Base-by-base conservation (phyloP, 2,797 vertebrate species). In the Chloroceryle inda region DNA sequence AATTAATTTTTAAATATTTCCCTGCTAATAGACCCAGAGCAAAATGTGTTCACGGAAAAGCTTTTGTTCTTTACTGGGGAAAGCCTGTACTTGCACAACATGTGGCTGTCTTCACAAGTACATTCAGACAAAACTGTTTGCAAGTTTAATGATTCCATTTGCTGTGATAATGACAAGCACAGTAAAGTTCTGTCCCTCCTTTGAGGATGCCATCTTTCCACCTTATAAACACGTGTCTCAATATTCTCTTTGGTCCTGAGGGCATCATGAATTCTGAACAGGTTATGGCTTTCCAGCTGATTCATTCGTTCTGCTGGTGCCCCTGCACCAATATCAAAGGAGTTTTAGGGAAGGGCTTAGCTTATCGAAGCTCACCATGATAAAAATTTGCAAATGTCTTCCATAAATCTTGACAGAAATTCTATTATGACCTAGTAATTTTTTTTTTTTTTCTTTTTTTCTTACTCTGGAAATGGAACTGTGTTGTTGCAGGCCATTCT, bases 241-340 rank as follows among this genome's bases (percentile, higher is more conserved):
- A 56, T 77, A 95, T 94, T 93, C 71, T 86, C 27, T 87, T 93
- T 78, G 87, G 82, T 97, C 93, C 80, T 63, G 49, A 79, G 91
- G 61, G 58, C 40, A 58, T 77, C 13, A 77, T 84, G 92, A 81
- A 89, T 96, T 96, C 77, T 90, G 88, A 92, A 27, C 42, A 82
- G 88, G 42, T 64, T 92, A 82, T 68, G 59, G 56, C 64, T 95
- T 91, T 49, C 26, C 89, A 64, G 68, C 80, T 92, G 59, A 85
- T 92, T 91, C 42, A 85, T 94, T 85, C 2, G 5, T 93, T 95
- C 81, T 93, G 81, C 86, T 83, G 38, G 13, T 87, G 38, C 45
- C 74, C 68, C 38, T 64, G 29, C n/a, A 77, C 10, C 42, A 53
- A 67, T 87, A 74, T 71, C 56, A 88, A 91, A 86, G 64, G 64